Percentiles rank a stretch among this genome's conserved stretches.
phyloP scores from a whole-genome alignment of 2,113 vertebrate species.

The Poicephalus meyeri region DNA sequence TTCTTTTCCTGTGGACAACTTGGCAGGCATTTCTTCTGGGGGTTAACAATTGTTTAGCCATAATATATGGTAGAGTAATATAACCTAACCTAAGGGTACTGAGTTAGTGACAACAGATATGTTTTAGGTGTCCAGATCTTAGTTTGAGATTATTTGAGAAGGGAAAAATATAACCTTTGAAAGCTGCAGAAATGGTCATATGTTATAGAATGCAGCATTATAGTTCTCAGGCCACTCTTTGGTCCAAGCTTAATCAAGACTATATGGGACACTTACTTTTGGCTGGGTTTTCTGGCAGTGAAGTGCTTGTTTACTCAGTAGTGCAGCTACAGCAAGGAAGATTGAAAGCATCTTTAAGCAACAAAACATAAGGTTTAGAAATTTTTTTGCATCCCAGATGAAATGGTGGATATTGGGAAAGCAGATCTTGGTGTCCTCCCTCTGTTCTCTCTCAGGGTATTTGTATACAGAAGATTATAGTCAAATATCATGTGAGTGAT shows the following conservation, averaged over 20 bases:
- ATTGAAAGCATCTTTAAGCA: conserved; percentile 24
- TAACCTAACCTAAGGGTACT: background rate
- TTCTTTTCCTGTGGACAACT: background rate
- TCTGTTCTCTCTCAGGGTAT: background rate
- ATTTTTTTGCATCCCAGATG: conserved; percentile 50
- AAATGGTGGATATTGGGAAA: conserved; percentile 18
- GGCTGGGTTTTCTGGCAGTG: conserved; percentile 30
- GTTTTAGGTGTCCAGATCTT: background rate
- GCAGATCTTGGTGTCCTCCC: background rate
- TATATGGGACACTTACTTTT: background rate
- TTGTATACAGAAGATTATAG: background rate
- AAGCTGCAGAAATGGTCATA: background rate
- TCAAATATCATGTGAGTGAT: background rate
- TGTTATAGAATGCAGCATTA: background rate
- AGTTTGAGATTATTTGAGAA: background rate
- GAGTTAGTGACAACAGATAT: background rate
- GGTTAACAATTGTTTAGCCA: background rate
- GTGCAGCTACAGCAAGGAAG: background rate
- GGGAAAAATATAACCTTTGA: background rate
- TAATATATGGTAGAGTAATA: background rate
- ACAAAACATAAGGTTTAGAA: background rate
- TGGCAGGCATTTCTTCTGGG: background rate
- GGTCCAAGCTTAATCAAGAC: background rate
- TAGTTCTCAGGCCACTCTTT: conserved; percentile 9
- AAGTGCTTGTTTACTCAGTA: conserved; percentile 38